A percentile compares a stretch with the other conserved stretches of the same genome.
These are phyloP conservation scores for Tonatia bakeri DNA, from an alignment of 2,113 vertebrate species.

Conservation along the genomic window DNA sequence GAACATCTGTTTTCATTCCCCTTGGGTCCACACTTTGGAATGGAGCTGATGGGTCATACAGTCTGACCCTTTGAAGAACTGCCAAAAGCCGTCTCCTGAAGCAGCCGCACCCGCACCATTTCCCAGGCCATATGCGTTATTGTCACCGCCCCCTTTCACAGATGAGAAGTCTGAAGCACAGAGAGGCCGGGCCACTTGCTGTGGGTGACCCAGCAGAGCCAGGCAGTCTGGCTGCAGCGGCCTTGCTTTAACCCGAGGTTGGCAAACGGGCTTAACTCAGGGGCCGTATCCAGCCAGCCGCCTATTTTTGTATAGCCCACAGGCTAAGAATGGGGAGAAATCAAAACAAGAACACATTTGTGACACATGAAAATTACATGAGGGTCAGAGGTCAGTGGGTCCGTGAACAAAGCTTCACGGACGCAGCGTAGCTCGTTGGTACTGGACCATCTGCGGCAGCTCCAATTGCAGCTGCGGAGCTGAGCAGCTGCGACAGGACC, in stretches of 20 bases:
- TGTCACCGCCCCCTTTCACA: not conserved
- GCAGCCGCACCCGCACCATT: not conserved
- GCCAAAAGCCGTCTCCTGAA: not conserved
- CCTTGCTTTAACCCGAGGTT: not conserved
- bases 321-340: not conserved
- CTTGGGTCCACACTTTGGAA: not conserved
- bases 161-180: not conserved
- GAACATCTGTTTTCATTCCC: not conserved
- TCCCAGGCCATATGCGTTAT: not conserved
- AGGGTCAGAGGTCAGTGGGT: not conserved
- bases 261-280: not conserved
- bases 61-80: not conserved
- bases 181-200: not conserved
- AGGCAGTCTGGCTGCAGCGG: not conserved
- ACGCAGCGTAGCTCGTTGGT: not conserved
- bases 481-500: not conserved
- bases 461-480: not conserved
- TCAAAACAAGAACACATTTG: slow-evolving; percentile 36
- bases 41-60: not conserved
- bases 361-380: slow-evolving; percentile 7
- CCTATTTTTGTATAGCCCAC: not conserved
- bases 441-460: not conserved
- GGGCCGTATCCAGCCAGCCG: not conserved
- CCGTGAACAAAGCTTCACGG: slow-evolving; percentile 27
- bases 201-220: not conserved